Evolutionary conservation across 2,797 vertebrate genomes (phyloP), one percentile per base, ranked within the genome.

Genomic region (Clarias fuscus): DNA sequence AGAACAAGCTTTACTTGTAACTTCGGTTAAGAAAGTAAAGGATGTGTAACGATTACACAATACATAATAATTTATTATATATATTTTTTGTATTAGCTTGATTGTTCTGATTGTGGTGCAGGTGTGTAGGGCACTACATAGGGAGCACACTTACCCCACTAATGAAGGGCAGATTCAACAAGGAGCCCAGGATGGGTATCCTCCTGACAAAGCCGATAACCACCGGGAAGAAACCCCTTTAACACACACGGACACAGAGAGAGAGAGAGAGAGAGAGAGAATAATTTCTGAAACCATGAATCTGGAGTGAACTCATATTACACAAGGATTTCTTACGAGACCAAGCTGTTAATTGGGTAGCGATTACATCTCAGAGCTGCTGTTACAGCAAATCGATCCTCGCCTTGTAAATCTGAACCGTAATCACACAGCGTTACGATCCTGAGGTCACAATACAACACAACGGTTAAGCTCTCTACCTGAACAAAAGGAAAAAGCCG

Each of bases 401-500:
- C 27, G 56, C 48, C 20, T 24, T n/a, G 5, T 24, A 27, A 7
- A 75, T 53, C 24, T 2, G 22, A 40, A 70, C 15, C 15, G 0
- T 8, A 40, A 43, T 5, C 22, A 18, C 1, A 11, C 20, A 72
- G 73, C n/a, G 22, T 14, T 6, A 43, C 1, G 6, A 53, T 48
- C 20, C 37, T 11, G 70, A 72, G 37, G 37, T 6, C 14, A 14
- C 5, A 43, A 43, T 13, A 22, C 5, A 4, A 48, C 20, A 22
- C 11, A 1, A 13, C 0, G n/a, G 8, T 56, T 27, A 33, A 33
- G 22, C 8, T n/a, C 77, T 53, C 30, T 20, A 99, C 98, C 98
- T 97, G 95, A 99, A 99, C 85, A 99, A 93, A 68, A 99, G 96
- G 92, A 99, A 99, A 91, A 99, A 99, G 17, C 98, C 98, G 77